Base-by-base conservation (phyloP, 2,797 vertebrate species). In the Tinamus major region DNA sequence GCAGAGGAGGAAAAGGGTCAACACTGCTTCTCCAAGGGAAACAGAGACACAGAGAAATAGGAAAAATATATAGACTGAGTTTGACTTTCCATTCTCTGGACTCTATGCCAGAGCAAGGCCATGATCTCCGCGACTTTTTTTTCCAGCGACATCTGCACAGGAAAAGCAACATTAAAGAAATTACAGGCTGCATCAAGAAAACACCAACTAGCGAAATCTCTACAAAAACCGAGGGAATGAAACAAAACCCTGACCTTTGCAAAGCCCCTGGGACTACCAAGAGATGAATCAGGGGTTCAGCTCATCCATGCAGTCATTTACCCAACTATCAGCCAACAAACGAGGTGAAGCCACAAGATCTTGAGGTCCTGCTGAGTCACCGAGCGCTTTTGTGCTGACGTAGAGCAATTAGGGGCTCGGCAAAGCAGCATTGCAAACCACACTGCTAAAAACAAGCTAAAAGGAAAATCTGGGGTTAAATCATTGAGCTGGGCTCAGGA, bases 111-210 rank as follows among this genome's bases (percentile, higher is more conserved):
- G 64, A 79, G 68, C 69, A 53, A 77, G 63, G 79, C 81, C 42
- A 7, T 4, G 74, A 72, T 81, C 58, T 74, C 53, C 77, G 29
- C 0, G 2, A 77, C 79, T 44, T 29, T 48, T 27, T 48, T 59
- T 59, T n/a, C 59, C 85, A 90, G 87, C 65, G 87, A 96, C 94
- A 95, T 75, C 85, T 95, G 80, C 72, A 23, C 24, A 61, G 84
- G 84, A 94, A 88, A 92, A 91, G 85, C 39, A 80, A 48, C 51
- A 69, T 33, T 17, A 29, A 80, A 9, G n/a, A 61, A 39, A 35
- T 72, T 51, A 23, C 2, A 53, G 24, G 49, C 9, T 5, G 58
- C 72, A 49, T 14, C 21, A 37, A 79, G 77, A 41, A 20, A 81
- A 44, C 14, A 8, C 31, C 81, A 71, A 42, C 29, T 19, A 13